Conservation (phyloP, 2,797 vertebrate species). For the Onychomys leucogaster region DNA sequence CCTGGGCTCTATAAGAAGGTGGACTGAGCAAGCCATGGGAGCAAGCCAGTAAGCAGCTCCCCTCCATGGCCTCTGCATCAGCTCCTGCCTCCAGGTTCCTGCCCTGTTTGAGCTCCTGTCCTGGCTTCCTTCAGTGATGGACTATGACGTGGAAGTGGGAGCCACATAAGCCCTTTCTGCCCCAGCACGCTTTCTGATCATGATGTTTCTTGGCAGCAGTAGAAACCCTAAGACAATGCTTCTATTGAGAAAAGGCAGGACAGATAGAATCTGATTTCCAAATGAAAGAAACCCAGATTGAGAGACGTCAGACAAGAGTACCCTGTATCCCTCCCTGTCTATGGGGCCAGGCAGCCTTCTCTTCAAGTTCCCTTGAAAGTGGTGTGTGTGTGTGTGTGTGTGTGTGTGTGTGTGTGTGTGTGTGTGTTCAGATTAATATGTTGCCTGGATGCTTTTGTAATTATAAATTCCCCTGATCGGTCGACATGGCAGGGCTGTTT, state of each 20-base stretch:
- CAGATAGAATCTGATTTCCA: neutral
- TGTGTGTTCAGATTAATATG: conserved; percentile 18
- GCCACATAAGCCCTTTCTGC: too few relatives aligned
- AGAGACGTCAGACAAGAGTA: neutral
- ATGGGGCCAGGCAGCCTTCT: neutral
- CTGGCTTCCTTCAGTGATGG: neutral
- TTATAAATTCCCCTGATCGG: conserved; percentile 55
- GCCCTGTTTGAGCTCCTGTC: neutral
- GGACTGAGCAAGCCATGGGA: neutral
- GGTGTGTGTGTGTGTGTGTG: too few relatives aligned
- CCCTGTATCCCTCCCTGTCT: neutral
- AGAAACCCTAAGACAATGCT: neutral
- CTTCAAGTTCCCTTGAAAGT: neutral
- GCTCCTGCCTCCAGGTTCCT: neutral
- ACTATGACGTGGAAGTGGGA: neutral
- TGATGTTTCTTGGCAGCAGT: neutral
- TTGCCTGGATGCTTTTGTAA: conserved; percentile 17
- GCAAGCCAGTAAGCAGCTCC: neutral
- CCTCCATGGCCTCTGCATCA: neutral
- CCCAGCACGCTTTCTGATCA: neutral
- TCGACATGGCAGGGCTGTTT: neutral
- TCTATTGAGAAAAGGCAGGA: neutral
- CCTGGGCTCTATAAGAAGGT: neutral
- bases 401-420: too few relatives aligned
- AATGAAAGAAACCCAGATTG: conserved; percentile 3